Evolutionary conservation across 2,888 invertebrate species (phyloP), one percentile per base, ranked within the genome.

Genomic region (Sarcophaga caerulescens): DNA sequence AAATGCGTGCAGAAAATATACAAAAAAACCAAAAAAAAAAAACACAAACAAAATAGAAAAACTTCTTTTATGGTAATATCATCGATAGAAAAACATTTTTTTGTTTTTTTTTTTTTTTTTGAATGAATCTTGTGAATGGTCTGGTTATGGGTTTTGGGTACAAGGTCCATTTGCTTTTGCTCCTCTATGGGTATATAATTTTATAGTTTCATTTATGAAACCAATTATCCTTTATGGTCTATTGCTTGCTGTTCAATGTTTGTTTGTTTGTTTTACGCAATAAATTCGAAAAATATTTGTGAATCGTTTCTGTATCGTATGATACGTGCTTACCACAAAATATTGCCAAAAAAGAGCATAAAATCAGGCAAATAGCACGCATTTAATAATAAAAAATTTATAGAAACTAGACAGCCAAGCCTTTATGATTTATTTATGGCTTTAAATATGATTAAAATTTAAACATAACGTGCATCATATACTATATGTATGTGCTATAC

Each of bases 191-290:
- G 68, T 83, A 76, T 80, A 85, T 80, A 80, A 83, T 80, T 85
- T 80, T 83, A 83, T 85, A 85, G 83, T 85, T 76, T 73, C 85
- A 80, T 83, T 83, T 85, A 83, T 83, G 85, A 77, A 83, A 83
- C 76, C 85, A 80, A 83, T 85, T 85, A 85, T 83, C 73, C 75
- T 71, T 80, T 74, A 74, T 63, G 52, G 73, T 75, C 66, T 76
- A 63, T 69, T 57, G 62, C 65, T 74, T 75, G 77, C 19, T 59
- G 11, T 35, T 63, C 6, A 63, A n/a, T 52, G 45, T 6, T 17
- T 35, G 21, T 25, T 71, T 66, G 21, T 25, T 63, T 4, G 11
- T 65, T 35, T 63, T 45, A 57, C 65, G 70, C 70, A 75, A 79
- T 65, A 68, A 60, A 62, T 70, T 57, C n/a, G 66, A 52, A 68